Base-by-base conservation (phyloP, 2,113 vertebrate species). In the Heterotilapia buettikoferi region DNA sequence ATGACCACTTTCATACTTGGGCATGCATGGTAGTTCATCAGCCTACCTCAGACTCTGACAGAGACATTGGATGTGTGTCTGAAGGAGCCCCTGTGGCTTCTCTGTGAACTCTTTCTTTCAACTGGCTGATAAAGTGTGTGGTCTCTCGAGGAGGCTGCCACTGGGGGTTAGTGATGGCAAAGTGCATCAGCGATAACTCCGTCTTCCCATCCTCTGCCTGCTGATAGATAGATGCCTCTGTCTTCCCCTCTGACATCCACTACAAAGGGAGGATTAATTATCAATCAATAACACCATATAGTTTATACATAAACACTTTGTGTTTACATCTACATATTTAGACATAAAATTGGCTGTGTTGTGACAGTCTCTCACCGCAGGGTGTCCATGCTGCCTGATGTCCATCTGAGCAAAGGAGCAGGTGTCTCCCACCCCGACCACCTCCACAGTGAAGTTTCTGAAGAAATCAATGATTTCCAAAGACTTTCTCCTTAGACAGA, bases 401-500 rank as follows among this genome's bases (percentile, higher is more conserved):
- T 99, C 98, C 99, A 99, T 99, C 96, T 99, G 99, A 52, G 99
- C 98, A 9, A 99, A 99, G 52, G 99, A 99, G 91, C 98, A 99
- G 68, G 98, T 99, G 93, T 99, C 99, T 1, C 99, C 99, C 10
- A 99, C 99, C 0, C 99, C 98, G 8, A 99, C 96, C 26, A 99
- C 99, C 94, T 99, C 99, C 86, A 99, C 98, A 0, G 98, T 99
- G 94, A 99, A 99, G 95, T 99, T 99, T 79, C 98, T 96, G 95
- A 99, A 99, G 94, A 99, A 99, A 91, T 99, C 98, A 29, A 99
- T 98, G n/a, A 99, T 99, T 94, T 99, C 98, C 85, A 99, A 95
- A 56, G 99, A 98, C 94, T 99, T 98, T n/a, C 98, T 97, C 29
- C 99, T 97, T 94, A 99, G 95, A 88, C 96, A 97, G 96, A 99